Conservation (phyloP, 2,113 vertebrate genomes). For the Chaetura pelagica region DNA sequence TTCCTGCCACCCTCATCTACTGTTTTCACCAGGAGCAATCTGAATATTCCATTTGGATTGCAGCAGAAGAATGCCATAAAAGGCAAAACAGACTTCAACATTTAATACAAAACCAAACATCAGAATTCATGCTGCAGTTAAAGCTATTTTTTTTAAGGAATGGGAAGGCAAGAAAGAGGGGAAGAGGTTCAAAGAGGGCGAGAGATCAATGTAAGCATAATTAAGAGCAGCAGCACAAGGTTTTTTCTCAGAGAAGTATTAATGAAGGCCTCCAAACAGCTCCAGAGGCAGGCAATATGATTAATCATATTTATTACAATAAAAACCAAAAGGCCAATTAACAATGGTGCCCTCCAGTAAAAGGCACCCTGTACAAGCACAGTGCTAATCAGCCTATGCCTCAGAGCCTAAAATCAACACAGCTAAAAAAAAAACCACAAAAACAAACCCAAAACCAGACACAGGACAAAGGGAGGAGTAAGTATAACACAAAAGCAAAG, state of each 20-base stretch:
- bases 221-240: slow-evolving; percentile 44
- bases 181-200: slow-evolving; percentile 32
- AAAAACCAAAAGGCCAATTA: neutral
- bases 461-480: neutral
- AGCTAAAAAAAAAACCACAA: neutral
- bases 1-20: slow-evolving; percentile 10
- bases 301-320: neutral
- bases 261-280: slow-evolving; percentile 28
- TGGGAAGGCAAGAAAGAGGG: slow-evolving; percentile 9
- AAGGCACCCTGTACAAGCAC: neutral
- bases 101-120: slow-evolving; percentile 10
- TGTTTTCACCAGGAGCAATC: slow-evolving; percentile 45
- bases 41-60: slow-evolving; percentile 19
- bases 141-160: neutral
- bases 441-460: neutral
- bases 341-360: neutral
- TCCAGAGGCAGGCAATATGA: slow-evolving; percentile 22
- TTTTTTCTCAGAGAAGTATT: slow-evolving; percentile 21
- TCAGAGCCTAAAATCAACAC: neutral
- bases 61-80: slow-evolving; percentile 25
- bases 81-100: neutral
- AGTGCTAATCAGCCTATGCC: neutral
- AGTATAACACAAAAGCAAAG: neutral
- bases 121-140: neutral
- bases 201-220: slow-evolving; percentile 35